phyloP scores from a whole-genome alignment of 1,140 invertebrate species.

The Metopolophium dirhodum region DNA sequence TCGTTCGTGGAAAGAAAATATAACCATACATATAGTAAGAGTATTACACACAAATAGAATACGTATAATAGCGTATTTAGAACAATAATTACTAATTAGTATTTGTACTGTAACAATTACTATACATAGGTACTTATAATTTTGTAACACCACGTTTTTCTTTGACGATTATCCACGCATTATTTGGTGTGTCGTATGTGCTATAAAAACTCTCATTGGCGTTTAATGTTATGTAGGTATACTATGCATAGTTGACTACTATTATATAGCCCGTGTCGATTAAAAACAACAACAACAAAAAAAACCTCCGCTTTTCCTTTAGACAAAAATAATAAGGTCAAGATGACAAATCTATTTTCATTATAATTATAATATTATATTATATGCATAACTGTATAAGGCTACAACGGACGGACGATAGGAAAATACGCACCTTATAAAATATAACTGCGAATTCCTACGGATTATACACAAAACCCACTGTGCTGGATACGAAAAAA shows the following conservation, averaged over 20 bases:
- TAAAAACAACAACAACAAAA: background rate
- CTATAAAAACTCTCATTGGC: background rate
- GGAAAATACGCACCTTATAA: background rate
- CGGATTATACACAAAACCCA: background rate
- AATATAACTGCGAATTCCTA: background rate
- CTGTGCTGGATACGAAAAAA: background rate
- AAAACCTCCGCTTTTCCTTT: background rate
- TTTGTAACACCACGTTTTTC: background rate
- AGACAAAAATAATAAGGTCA: background rate
- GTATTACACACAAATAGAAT: background rate
- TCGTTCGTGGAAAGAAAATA: background rate
- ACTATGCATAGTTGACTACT: background rate
- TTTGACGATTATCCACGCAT: background rate
- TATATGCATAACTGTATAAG: background rate
- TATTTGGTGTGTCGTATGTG: background rate
- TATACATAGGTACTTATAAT: background rate
- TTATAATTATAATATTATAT: background rate
- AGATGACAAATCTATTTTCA: constrained; percentile 10
- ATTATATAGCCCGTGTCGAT: background rate
- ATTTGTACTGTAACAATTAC: background rate
- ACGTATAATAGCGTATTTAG: background rate
- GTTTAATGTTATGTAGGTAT: background rate
- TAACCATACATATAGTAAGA: background rate
- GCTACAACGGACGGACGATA: background rate
- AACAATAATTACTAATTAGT: constrained; percentile 10